Evolutionary conservation across 64 coral and sea anemone genomes (phyloP), one percentile per base, ranked within the genome.

Genomic region (Montipora foliosa): DNA sequence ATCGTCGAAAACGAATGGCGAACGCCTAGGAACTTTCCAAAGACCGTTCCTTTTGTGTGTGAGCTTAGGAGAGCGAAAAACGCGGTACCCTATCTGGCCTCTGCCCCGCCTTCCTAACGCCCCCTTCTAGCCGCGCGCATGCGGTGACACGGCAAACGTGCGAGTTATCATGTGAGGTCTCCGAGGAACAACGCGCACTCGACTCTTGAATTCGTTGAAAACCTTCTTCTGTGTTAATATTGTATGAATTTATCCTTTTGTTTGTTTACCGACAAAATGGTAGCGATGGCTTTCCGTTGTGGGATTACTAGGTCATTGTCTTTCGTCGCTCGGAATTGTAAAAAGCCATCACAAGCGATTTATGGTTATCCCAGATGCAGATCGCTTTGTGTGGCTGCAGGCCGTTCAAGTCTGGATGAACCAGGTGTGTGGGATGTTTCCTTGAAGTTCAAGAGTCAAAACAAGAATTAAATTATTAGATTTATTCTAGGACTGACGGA

Each of bases 221-320:
- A 64, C 4, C 13, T 15, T 64, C 13, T 64, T 64, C 61, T 64
- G 61, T 3, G 21, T 8, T 87, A 8, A 37, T 21, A 11, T 12
- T 22, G 46, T 6, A 4, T n/a, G 6, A 78, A 14, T 67, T 21
- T 57, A 6, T 51, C 45, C 11, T 44, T 14, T 51, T 64, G 17
- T 58, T 50, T 49, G 5, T 7, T 13, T 72, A 16, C 16, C 62
- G 47, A 16, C 44, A 86, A 88, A 57, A 8, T 47, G 50, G 9
- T 75, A 68, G 10, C 45, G 55, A 95, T 95, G 93, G 93, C 93
- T 37, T 95, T 90, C 47, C 93, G 93, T 53, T 70, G 74, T 90
- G 80, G 88, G 77, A 68, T 86, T 83, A 76, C 93, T 16, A 90
- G 74, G 20, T 86, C 93, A n/a, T 71, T 95, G 51, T 51, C 70